Percentiles rank a stretch among this genome's conserved stretches.
These are phyloP conservation scores for Pavo muticus DNA, from an alignment of 2,113 vertebrate genomes.

Conservation along the genomic window DNA sequence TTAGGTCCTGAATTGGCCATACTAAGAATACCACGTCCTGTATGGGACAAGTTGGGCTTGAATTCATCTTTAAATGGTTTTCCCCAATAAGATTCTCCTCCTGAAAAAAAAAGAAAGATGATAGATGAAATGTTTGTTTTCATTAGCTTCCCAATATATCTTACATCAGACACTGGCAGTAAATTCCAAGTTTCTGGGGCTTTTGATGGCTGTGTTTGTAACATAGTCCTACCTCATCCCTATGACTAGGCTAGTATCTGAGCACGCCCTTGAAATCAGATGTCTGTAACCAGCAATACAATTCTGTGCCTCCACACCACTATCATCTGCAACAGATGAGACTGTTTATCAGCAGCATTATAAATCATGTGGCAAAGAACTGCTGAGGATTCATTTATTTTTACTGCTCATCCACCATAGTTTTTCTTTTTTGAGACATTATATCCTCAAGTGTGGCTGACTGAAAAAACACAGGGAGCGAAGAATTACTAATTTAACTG, in stretches of 20 bases:
- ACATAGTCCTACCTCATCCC: neutral
- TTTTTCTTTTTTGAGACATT: neutral
- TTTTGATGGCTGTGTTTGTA: neutral
- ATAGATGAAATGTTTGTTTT: neutral
- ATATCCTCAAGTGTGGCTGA: slow-evolving; percentile 16
- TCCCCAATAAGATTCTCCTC: slow-evolving; percentile 94
- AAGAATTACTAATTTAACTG: slow-evolving; percentile 9
- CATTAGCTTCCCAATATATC: neutral
- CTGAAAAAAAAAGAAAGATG: slow-evolving; percentile 66
- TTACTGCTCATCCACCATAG: neutral
- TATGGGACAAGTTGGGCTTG: slow-evolving; percentile 93
- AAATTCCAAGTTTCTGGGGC: neutral
- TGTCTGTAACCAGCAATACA: neutral
- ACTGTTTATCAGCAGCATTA: neutral
- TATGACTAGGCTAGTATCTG: neutral
- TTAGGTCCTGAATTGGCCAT: slow-evolving; percentile 99
- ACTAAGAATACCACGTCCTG: slow-evolving; percentile 93
- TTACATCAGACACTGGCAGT: neutral
- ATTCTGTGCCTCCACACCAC: neutral
- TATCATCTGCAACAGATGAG: neutral
- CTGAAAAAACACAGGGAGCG: neutral
- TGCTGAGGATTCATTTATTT: neutral
- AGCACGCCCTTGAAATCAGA: neutral
- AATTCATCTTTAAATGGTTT: slow-evolving; percentile 95
- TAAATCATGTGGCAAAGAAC: neutral